A percentile compares a stretch with the other conserved stretches of the same genome.
Conservation (phyloP, 2,113 vertebrate genomes). For the Sporophila hypoxantha region DNA sequence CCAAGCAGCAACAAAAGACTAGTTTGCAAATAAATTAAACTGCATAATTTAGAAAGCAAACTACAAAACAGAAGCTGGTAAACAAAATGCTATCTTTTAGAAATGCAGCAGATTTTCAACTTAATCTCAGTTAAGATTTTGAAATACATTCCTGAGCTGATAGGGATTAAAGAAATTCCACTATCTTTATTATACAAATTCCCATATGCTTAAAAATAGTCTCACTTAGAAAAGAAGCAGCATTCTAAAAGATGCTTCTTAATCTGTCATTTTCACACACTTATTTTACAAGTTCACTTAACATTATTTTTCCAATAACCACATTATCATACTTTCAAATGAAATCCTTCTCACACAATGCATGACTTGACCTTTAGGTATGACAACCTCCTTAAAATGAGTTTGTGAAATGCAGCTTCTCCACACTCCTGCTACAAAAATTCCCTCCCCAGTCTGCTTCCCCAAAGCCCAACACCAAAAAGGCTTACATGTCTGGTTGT, state of each 20-base stretch:
- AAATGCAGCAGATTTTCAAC: slow-evolving; percentile 30
- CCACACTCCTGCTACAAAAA: background rate
- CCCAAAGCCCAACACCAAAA: background rate
- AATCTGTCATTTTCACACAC: slow-evolving; percentile 26
- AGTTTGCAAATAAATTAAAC: slow-evolving; percentile 50
- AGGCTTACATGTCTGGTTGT: background rate
- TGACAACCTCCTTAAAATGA: background rate
- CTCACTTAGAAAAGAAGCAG: slow-evolving; percentile 28
- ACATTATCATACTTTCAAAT: background rate
- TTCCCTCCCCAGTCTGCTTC: background rate
- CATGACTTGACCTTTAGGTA: background rate
- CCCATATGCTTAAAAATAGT: slow-evolving; percentile 2
- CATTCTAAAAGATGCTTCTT: background rate
- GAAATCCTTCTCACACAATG: background rate
- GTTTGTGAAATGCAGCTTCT: background rate
- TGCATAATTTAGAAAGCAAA: slow-evolving; percentile 40
- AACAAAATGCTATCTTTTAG: slow-evolving; percentile 38
- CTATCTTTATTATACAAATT: slow-evolving; percentile 24
- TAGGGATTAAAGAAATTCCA: slow-evolving; percentile 26
- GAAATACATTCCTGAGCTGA: slow-evolving; percentile 47
- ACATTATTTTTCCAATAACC: background rate
- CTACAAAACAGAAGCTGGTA: slow-evolving; percentile 23
- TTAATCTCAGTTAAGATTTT: slow-evolving; percentile 24
- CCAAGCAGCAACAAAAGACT: slow-evolving; percentile 11
- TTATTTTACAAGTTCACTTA: background rate